These are phyloP conservation scores for Prosapia bicincta DNA, from an alignment of 2,888 invertebrate genomes.

Conservation along the genomic window DNA sequence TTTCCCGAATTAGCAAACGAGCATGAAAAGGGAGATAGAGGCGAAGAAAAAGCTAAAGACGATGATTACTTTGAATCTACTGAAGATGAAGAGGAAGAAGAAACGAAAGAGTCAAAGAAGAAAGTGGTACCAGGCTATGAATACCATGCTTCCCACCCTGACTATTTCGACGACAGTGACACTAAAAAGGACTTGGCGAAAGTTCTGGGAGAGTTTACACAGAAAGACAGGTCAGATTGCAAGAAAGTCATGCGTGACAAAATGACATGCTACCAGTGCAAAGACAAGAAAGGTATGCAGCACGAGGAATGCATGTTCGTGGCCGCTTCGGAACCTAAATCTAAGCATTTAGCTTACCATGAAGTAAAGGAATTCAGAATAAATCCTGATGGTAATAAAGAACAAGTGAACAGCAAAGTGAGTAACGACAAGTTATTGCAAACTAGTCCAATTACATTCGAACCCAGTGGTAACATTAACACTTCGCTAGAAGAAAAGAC, in stretches of 20 bases:
- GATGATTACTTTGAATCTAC: slow-evolving; percentile 9
- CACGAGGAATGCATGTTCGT: slow-evolving; percentile 78
- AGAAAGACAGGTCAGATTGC: slow-evolving; percentile 66
- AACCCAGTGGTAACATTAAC: neutral
- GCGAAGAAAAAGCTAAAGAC: slow-evolving; percentile 18
- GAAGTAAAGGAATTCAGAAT: slow-evolving; percentile 56
- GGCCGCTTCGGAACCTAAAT: slow-evolving; percentile 63
- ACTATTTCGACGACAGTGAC: slow-evolving; percentile 50
- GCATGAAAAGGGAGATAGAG: neutral
- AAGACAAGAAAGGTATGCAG: slow-evolving; percentile 63
- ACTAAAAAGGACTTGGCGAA: slow-evolving; percentile 65
- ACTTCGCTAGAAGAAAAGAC: neutral
- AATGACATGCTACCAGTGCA: slow-evolving; percentile 73
- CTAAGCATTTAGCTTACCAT: slow-evolving; percentile 62
- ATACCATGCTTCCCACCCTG: slow-evolving; percentile 42
- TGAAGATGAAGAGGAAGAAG: slow-evolving; percentile 25
- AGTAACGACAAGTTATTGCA: slow-evolving; percentile 11
- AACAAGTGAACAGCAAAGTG: neutral
- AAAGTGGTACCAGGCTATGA: slow-evolving; percentile 23
- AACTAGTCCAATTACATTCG: slow-evolving; percentile 7
- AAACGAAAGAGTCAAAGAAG: slow-evolving; percentile 24
- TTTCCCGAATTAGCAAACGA: slow-evolving; percentile 46
- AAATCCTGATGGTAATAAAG: slow-evolving; percentile 20
- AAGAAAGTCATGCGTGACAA: slow-evolving; percentile 67
- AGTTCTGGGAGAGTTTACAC: slow-evolving; percentile 67